Conservation (phyloP, 2,797 vertebrate genomes). For the Semotilus atromaculatus region DNA sequence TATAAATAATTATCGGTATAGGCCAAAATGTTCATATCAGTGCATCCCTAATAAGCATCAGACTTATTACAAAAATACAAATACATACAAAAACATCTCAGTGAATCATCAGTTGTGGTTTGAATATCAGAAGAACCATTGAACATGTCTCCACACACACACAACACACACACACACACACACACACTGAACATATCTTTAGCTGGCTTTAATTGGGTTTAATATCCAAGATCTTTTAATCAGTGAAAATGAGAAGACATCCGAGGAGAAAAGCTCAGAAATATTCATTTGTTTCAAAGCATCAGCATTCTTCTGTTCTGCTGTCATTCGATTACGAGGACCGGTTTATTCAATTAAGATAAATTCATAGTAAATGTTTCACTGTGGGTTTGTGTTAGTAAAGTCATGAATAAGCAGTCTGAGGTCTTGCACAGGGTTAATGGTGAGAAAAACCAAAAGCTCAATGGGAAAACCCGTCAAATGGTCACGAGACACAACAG, state of each 20-base stretch:
- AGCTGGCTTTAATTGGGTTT: neutral
- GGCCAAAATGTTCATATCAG: no score
- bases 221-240: constrained; percentile 9
- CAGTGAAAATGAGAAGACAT: neutral
- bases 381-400: neutral
- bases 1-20: no score
- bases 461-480: neutral
- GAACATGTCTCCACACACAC: no score
- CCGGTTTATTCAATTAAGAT: neutral
- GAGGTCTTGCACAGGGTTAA: neutral
- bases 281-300: neutral
- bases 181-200: no score
- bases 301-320: neutral
- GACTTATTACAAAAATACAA: no score
- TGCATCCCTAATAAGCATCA: neutral
- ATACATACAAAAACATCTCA: neutral
- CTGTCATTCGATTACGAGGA: neutral
- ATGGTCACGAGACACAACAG: neutral
- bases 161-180: no score
- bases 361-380: neutral
- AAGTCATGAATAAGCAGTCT: neutral
- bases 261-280: constrained; percentile 8
- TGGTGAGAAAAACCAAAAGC: neutral
- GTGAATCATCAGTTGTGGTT: neutral
- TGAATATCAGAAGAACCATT: neutral